phyloP scores from a whole-genome alignment of 2,113 vertebrate genomes.

The Piliocolobus tephrosceles region DNA sequence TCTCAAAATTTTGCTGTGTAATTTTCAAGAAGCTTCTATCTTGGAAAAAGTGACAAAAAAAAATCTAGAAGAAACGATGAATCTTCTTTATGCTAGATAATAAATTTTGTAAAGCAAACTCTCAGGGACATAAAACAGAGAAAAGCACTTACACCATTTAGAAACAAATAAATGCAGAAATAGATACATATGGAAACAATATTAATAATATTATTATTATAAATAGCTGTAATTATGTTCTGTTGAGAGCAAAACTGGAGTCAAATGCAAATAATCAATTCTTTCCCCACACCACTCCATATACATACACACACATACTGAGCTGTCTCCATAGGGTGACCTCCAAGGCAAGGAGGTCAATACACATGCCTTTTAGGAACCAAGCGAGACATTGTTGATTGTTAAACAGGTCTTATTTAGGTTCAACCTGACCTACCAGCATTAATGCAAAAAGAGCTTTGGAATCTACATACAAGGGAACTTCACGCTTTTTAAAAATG shows the following conservation, averaged over 20 bases:
- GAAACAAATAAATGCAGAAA: slow-evolving; percentile 41
- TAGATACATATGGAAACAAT: slow-evolving; percentile 61
- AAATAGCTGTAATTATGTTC: slow-evolving; percentile 69
- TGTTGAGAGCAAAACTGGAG: neutral
- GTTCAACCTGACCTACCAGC: neutral
- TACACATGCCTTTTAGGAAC: slow-evolving; percentile 63
- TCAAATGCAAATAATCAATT: slow-evolving; percentile 20
- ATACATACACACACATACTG: slow-evolving; percentile 62
- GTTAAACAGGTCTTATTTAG: slow-evolving; percentile 72
- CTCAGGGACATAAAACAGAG: neutral
- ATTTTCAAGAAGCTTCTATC: neutral
- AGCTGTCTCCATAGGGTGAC: slow-evolving; percentile 55
- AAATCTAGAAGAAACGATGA: neutral
- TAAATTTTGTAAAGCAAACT: slow-evolving; percentile 32
- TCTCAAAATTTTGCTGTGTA: neutral
- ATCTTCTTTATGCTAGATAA: slow-evolving; percentile 10
- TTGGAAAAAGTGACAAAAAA: neutral
- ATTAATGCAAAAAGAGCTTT: slow-evolving; percentile 53
- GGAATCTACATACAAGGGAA: slow-evolving; percentile 45
- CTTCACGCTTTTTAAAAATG: neutral
- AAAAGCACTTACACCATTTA: slow-evolving; percentile 10
- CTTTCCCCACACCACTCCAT: neutral
- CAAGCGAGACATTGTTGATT: slow-evolving; percentile 59
- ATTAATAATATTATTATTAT: slow-evolving; percentile 43
- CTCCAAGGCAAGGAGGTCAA: slow-evolving; percentile 10